These are phyloP conservation scores for Nannobrachium achirus DNA, from an alignment of 2,113 vertebrate species.

Conservation along the genomic window DNA sequence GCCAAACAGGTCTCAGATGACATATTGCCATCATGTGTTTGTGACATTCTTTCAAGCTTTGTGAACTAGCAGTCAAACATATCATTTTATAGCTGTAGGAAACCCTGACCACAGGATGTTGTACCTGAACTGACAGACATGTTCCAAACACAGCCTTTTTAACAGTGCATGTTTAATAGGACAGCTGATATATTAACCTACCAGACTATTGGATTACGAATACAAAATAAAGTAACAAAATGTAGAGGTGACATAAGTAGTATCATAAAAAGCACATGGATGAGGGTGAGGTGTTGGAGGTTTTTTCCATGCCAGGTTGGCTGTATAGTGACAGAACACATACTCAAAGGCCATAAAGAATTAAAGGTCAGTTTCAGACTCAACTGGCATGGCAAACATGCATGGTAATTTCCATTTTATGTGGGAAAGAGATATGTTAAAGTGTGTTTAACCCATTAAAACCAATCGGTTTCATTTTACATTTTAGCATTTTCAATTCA, in stretches of 20 bases:
- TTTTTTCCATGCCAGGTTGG: slow-evolving; percentile 16
- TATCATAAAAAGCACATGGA: slow-evolving; percentile 31
- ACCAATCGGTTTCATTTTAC: too few species aligned
- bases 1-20: too few species aligned
- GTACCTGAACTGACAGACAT: background rate
- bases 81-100: background rate
- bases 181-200: slow-evolving; percentile 25
- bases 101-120: background rate
- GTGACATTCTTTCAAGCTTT: too few species aligned
- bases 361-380: too few species aligned
- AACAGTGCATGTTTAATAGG: slow-evolving; percentile 8
- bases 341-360: too few species aligned
- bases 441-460: too few species aligned
- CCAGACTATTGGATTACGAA: slow-evolving; percentile 15
- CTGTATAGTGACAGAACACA: background rate
- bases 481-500: too few species aligned
- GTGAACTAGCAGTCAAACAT: too few species aligned
- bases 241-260: slow-evolving; percentile 24
- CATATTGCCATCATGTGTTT: too few species aligned
- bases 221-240: slow-evolving; percentile 1
- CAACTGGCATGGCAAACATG: too few species aligned
- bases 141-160: slow-evolving; percentile 9
- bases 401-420: too few species aligned
- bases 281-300: background rate
- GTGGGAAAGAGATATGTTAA: too few species aligned